Evolutionary conservation across 2,113 vertebrate species (phyloP).

Genomic region (Sterrhoptilus dennistouni): DNA sequence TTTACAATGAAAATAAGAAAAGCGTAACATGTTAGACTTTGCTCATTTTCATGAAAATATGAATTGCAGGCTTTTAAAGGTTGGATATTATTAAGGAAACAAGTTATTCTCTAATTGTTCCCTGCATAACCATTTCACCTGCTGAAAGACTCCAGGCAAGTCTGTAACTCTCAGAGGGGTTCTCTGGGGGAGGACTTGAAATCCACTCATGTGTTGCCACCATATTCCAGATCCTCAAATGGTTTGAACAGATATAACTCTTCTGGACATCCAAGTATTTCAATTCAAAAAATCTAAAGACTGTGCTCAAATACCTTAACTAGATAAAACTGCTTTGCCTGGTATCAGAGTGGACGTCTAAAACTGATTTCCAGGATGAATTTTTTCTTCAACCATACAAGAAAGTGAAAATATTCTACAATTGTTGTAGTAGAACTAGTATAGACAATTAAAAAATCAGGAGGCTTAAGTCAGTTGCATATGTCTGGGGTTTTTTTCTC

Average conservation of each 20-base stretch:
- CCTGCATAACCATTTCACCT: neutral
- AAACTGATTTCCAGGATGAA: neutral
- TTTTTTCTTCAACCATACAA: neutral
- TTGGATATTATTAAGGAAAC: neutral
- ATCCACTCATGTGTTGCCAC: neutral
- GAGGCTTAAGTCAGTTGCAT: neutral
- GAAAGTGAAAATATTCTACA: neutral
- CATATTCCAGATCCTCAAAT: neutral
- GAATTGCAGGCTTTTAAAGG: neutral
- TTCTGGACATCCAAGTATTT: neutral
- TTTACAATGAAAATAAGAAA: neutral
- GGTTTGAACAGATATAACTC: neutral
- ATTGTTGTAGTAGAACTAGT: neutral
- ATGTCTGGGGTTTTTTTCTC: fast-evolving
- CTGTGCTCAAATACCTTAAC: neutral
- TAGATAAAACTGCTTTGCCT: neutral
- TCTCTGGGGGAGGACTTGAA: neutral
- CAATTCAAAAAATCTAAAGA: neutral
- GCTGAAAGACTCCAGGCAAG: neutral
- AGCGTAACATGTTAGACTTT: neutral
- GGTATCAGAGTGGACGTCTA: fast-evolving
- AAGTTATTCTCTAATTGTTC: neutral
- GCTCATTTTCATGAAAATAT: neutral
- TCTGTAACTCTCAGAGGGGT: neutral
- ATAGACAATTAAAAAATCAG: neutral